phyloP scores from a whole-genome alignment of 2,113 vertebrate species.

The Oncorhynchus kisutch region DNA sequence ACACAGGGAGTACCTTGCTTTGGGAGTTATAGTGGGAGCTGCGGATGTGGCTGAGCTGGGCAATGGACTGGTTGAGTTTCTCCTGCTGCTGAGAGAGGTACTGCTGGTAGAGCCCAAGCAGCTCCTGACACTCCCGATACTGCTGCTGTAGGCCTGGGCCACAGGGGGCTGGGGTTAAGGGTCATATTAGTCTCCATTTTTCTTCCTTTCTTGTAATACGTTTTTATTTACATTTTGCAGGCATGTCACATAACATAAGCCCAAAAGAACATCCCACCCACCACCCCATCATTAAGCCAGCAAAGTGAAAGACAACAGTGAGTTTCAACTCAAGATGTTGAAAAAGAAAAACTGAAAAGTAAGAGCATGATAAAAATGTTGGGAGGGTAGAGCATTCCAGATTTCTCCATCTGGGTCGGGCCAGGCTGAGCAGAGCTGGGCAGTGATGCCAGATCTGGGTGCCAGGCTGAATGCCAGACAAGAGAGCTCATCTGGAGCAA shows the following conservation, averaged over 20 bases:
- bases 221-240: conserved; percentile 12
- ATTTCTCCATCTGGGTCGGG: conserved; percentile 65
- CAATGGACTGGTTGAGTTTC: conserved; percentile 84
- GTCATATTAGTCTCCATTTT: neutral
- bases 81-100: conserved; percentile 92
- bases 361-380: conserved; percentile 41
- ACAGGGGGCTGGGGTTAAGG: conserved; percentile 78
- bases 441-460: conserved; percentile 22
- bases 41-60: conserved; percentile 75
- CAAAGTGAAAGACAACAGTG: conserved; percentile 4
- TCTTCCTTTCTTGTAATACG: no score
- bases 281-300: no score
- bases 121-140: conserved; percentile 94
- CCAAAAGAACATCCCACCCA: neutral
- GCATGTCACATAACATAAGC: neutral
- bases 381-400: conserved; percentile 58
- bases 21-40: conserved; percentile 38
- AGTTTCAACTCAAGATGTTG: neutral
- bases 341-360: conserved; percentile 13
- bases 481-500: conserved; percentile 72
- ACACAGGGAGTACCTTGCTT: conserved; percentile 76
- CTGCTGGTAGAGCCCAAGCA: conserved; percentile 93
- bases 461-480: conserved; percentile 71
- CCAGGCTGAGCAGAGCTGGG: conserved; percentile 60
- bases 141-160: conserved; percentile 88